These are phyloP conservation scores for Rousettus madagascariensis DNA, from an alignment of 2,797 vertebrate species.

Conservation along the genomic window DNA sequence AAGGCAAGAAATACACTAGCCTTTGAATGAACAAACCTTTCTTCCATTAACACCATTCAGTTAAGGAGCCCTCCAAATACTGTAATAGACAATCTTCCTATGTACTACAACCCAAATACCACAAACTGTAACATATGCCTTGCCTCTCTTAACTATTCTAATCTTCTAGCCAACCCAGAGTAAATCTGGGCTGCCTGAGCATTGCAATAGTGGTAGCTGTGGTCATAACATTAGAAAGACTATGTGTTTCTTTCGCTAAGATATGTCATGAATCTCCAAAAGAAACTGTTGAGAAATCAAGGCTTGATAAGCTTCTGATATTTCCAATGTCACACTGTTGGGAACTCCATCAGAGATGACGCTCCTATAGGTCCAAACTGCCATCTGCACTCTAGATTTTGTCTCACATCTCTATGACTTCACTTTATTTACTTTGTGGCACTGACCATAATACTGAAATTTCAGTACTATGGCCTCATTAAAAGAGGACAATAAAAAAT, in stretches of 20 bases:
- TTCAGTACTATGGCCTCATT: neutral
- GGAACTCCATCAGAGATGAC: neutral
- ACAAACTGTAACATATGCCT: neutral
- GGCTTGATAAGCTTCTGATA: neutral
- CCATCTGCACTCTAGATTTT: neutral
- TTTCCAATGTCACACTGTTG: neutral
- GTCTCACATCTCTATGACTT: neutral
- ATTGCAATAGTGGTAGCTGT: neutral
- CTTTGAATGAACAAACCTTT: neutral
- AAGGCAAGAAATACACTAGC: neutral
- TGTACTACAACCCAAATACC: neutral
- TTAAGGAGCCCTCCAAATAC: neutral
- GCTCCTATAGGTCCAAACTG: neutral
- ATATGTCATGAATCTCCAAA: neutral
- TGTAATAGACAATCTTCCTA: neutral
- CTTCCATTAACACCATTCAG: neutral
- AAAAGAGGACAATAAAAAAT: neutral
- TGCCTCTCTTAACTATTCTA: neutral
- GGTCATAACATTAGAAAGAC: neutral
- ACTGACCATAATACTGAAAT: neutral
- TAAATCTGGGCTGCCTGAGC: neutral
- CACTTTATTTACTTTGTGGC: neutral
- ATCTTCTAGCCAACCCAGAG: no score
- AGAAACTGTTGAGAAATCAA: neutral
- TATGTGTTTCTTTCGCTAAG: neutral